Percentiles rank a stretch among this genome's conserved stretches.
These are phyloP conservation scores for Charanyca ferruginea DNA, from an alignment of 2,888 invertebrate genomes.

Conservation along the genomic window DNA sequence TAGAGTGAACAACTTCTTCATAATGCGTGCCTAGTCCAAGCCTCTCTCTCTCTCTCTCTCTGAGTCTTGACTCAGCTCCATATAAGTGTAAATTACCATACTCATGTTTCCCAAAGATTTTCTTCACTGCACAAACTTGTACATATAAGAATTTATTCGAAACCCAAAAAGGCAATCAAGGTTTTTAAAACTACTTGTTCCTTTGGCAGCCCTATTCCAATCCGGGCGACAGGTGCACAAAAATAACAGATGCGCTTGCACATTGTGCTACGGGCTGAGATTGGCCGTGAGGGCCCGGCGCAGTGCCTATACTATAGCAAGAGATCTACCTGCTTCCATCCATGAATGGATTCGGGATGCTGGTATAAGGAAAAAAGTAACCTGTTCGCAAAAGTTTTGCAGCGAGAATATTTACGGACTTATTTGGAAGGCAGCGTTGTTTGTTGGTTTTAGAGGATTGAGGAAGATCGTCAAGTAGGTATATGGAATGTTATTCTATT, in stretches of 20 bases:
- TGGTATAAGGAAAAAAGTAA: constrained; percentile 50
- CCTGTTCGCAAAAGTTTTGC: constrained; percentile 34
- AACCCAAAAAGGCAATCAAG: not conserved
- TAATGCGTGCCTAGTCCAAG: no score
- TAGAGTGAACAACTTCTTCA: no score
- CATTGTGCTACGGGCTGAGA: constrained; percentile 55
- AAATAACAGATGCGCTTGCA: constrained; percentile 66
- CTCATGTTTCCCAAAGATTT: not conserved
- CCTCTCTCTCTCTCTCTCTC: no score
- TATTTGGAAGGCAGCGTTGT: not conserved
- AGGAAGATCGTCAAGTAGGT: no score
- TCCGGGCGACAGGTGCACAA: constrained; percentile 68
- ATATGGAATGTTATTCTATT: no score
- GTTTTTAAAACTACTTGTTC: not conserved
- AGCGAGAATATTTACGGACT: constrained; percentile 14
- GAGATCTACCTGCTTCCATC: constrained; percentile 49
- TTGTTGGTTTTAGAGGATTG: not conserved
- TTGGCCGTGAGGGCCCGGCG: constrained; percentile 54
- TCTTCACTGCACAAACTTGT: no score
- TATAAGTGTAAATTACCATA: not conserved
- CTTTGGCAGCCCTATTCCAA: constrained; percentile 57
- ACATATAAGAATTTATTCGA: no score
- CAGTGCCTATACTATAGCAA: constrained; percentile 13
- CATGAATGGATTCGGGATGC: constrained; percentile 40
- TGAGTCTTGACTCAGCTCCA: no score